These are phyloP conservation scores for Hippasteria phrygiana DNA, from an alignment of 53 echinoderm and acorn worm genomes.

Conservation along the genomic window DNA sequence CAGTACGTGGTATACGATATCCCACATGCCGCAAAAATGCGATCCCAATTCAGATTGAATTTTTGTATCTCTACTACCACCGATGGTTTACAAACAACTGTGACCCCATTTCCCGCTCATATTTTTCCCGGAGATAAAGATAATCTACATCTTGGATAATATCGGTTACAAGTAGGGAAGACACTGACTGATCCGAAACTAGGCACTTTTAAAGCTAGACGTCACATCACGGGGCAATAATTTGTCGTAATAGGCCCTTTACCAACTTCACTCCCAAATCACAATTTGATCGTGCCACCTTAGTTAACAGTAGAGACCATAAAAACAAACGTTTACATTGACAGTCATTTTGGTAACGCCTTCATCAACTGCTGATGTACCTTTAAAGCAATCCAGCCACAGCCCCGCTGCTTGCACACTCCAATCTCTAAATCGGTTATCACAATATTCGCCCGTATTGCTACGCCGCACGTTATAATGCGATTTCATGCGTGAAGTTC, in stretches of 20 bases:
- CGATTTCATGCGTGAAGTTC: conserved; percentile 52
- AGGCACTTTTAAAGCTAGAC: background rate
- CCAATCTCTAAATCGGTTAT: conserved; percentile 66
- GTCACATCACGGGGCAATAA: background rate
- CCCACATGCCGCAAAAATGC: too few species aligned
- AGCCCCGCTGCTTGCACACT: conserved; percentile 10
- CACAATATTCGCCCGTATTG: conserved; percentile 57
- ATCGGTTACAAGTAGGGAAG: background rate
- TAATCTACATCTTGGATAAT: background rate
- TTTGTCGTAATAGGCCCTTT: too few species aligned
- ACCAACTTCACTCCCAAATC: too few species aligned
- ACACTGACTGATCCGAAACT: background rate
- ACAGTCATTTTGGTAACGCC: background rate
- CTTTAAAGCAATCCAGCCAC: conserved; percentile 37
- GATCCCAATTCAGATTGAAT: background rate
- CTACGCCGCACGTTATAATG: conserved; percentile 64
- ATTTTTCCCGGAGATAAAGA: background rate
- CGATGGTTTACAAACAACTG: background rate
- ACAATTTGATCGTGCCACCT: too few species aligned
- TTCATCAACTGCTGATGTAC: background rate
- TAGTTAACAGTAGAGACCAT: too few species aligned
- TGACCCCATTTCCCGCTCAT: background rate
- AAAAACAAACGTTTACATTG: too few species aligned
- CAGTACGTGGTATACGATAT: background rate
- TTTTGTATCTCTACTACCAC: background rate